phyloP scores from a whole-genome alignment of 2,113 vertebrate genomes.

The Podarcis muralis region DNA sequence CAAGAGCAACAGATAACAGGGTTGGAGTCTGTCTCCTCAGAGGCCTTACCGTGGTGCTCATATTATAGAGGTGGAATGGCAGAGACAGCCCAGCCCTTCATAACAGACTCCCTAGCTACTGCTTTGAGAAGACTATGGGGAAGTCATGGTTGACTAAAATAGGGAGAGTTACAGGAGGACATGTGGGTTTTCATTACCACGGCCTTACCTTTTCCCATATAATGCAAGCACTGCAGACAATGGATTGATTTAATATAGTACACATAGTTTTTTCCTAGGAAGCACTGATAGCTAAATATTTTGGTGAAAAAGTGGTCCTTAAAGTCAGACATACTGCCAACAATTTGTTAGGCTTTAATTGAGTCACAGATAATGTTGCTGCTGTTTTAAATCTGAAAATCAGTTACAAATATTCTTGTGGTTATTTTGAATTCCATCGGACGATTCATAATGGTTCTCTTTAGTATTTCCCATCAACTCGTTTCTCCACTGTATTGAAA shows the following conservation, averaged over 20 bases:
- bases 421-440: not conserved
- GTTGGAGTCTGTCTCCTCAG: too few relatives aligned
- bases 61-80: not conserved
- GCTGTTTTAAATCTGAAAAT: not conserved
- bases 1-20: not conserved
- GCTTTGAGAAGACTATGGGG: not conserved
- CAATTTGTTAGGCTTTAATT: not conserved
- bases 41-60: not conserved
- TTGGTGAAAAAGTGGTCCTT: not conserved
- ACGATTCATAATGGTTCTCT: not conserved
- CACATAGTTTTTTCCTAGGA: not conserved
- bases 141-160: too few relatives aligned
- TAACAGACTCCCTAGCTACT: not conserved
- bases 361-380: not conserved
- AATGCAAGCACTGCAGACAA: not conserved
- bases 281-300: not conserved
- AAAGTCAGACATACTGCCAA: not conserved
- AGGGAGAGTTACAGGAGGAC: not conserved
- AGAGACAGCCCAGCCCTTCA: not conserved
- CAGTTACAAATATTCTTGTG: not conserved
- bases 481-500: not conserved
- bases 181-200: not conserved
- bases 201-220: not conserved
- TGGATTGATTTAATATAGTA: not conserved
- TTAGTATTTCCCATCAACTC: not conserved